A percentile compares a stretch with the other conserved stretches of the same genome.
phyloP scores from a whole-genome alignment of 2,888 invertebrate species.

The Chrysopilus asiliformis region DNA sequence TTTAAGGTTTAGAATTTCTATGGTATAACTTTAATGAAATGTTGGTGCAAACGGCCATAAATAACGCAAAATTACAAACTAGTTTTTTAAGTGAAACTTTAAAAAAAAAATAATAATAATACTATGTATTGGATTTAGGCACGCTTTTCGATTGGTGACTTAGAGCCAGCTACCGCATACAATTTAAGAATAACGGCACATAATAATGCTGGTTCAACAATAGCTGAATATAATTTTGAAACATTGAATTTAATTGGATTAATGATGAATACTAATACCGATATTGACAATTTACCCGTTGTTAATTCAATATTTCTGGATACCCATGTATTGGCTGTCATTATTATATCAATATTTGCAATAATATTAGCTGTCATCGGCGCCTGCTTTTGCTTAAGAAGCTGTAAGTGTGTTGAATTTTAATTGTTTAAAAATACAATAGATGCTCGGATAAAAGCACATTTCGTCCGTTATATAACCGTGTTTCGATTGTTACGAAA shows the following conservation, averaged over 20 bases:
- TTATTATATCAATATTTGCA: slow-evolving; percentile 34
- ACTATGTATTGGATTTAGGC: slow-evolving; percentile 25
- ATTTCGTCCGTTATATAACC: too few species aligned
- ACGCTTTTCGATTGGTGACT: slow-evolving; percentile 37
- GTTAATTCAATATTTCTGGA: slow-evolving; percentile 25
- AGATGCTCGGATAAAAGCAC: too few species aligned
- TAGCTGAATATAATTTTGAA: slow-evolving; percentile 43
- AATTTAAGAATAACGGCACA: slow-evolving; percentile 44
- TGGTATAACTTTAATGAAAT: too few species aligned
- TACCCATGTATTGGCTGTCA: slow-evolving; percentile 29
- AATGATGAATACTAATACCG: slow-evolving; percentile 16
- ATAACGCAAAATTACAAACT: too few species aligned
- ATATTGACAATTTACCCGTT: slow-evolving; percentile 18
- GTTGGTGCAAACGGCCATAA: too few species aligned
- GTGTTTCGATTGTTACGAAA: too few species aligned
- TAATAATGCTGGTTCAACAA: slow-evolving; percentile 49
- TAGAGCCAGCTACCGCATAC: slow-evolving; percentile 40
- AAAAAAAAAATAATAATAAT: too few species aligned
- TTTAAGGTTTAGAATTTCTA: too few species aligned
- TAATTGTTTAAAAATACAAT: too few species aligned
- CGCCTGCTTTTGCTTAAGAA: slow-evolving; percentile 41
- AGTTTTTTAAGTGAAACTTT: too few species aligned
- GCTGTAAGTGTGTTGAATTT: slow-evolving; percentile 36
- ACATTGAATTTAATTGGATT: slow-evolving; percentile 42
- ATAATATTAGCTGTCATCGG: slow-evolving; percentile 42